A percentile compares a stretch with the other conserved stretches of the same genome.
Conservation (phyloP, 2,113 vertebrate species). For the Brachypteracias leptosomus region DNA sequence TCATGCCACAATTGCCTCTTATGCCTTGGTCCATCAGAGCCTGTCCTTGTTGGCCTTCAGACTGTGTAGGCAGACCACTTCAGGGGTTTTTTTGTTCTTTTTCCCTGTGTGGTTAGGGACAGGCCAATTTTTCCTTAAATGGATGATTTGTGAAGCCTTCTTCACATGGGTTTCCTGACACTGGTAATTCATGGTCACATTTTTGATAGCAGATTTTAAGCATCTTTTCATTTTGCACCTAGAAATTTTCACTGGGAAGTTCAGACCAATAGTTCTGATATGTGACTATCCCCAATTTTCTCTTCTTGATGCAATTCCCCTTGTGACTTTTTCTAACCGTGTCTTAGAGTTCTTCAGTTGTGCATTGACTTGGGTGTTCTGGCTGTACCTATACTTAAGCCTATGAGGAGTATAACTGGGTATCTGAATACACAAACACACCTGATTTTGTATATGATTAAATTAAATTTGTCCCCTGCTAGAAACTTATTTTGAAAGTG, state of each 20-base stretch:
- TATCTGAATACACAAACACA: neutral
- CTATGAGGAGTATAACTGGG: neutral
- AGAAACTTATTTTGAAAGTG: neutral
- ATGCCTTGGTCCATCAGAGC: neutral
- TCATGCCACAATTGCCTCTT: neutral
- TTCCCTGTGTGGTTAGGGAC: neutral
- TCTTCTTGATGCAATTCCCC: neutral
- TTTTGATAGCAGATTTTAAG: neutral
- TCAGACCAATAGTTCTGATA: neutral
- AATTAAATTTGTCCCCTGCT: neutral
- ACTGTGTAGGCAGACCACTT: neutral
- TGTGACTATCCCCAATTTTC: neutral
- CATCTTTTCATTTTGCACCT: neutral
- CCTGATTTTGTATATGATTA: neutral
- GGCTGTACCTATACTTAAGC: neutral
- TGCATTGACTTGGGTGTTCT: neutral
- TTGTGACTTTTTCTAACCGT: neutral
- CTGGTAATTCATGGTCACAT: neutral
- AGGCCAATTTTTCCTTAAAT: neutral
- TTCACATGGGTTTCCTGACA: neutral
- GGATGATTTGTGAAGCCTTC: neutral
- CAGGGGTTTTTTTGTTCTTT: neutral
- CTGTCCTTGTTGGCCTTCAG: neutral
- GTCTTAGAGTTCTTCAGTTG: neutral
- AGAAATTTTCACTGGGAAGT: neutral